Evolutionary conservation across 2,113 vertebrate species (phyloP), one percentile per base, ranked within the genome.

Genomic region (Paradisaea rubra): DNA sequence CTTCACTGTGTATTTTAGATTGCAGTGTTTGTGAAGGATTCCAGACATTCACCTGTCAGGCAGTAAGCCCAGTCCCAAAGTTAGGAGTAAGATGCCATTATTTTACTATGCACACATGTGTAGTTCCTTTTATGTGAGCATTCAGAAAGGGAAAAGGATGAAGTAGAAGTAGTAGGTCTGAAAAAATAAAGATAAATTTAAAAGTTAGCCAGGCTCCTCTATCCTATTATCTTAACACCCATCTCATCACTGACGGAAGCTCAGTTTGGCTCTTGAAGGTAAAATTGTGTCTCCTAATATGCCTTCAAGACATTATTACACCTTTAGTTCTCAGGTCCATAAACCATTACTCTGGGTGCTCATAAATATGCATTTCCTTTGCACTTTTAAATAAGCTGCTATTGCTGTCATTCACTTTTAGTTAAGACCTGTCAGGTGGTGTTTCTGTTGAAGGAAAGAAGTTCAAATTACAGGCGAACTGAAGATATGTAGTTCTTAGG

Each of bases 381-480:
- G 79, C 92, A 93, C 81, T 89, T 96, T 65, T 39, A 94, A 95
- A 78, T 94, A 96, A 96, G 80, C 96, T 94, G 76, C 84, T 96
- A 88, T 81, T 93, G 88, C 91, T 96, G 95, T 96, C 95, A 96
- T 95, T 97, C 95, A 94, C 80, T 96, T 95, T 74, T 86, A 93
- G 86, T 97, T 96, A 97, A 97, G 92, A 86, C 94, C 81, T 97
- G 96, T 96, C 95, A 96, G 76, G 93, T 95, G 64, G 74, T 95
- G 89, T 96, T 96, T 87, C 90, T 96, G 53, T 73, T 94, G 93
- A 96, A 93, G 86, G 61, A 77, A 91, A 81, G 71, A 89, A 95
- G n/a, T 96, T 92, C 90, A 96, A 97, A 93, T 96, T 96, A 82
- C 3, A 27, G 61, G 54, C 0, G 30, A 94, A 91, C 56, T 94